phyloP scores from a whole-genome alignment of 2,797 vertebrate species.

The Mus minutoides region DNA sequence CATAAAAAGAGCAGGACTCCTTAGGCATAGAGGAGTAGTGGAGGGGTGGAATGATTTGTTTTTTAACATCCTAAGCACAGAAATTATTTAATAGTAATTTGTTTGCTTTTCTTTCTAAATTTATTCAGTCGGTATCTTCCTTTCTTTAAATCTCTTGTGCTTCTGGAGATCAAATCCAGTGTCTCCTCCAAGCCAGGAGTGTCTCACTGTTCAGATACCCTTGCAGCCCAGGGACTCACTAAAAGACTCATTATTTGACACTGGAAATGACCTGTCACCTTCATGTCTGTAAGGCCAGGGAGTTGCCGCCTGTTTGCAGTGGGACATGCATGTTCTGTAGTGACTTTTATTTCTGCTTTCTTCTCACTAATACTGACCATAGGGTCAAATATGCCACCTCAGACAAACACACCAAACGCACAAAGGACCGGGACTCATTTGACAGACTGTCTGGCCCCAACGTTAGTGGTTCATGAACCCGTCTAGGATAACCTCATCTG shows the following conservation, averaged over 20 bases:
- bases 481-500: neutral
- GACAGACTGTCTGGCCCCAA: neutral
- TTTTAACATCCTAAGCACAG: neutral
- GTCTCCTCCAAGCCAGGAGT: neutral
- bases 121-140: neutral
- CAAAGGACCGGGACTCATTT: neutral
- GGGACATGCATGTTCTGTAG: neutral
- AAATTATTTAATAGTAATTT: neutral
- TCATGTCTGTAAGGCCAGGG: conserved; percentile 41
- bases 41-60: neutral
- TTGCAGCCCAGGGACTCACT: conserved; percentile 49
- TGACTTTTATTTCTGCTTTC: conserved; percentile 53
- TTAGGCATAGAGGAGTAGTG: neutral
- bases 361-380: conserved; percentile 35
- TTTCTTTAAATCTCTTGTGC: neutral
- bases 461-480: neutral
- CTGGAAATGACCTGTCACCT: conserved; percentile 51
- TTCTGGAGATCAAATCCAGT: neutral
- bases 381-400: conserved; percentile 56
- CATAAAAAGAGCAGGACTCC: neutral
- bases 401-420: conserved; percentile 11
- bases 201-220: neutral
- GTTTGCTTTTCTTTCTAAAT: neutral
- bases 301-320: conserved; percentile 56
- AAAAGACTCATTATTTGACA: conserved; percentile 46